Evolutionary conservation across 1,140 invertebrate species (phyloP), one percentile per base, ranked within the genome.

Genomic region (Zaprionus ghesquierei): DNA sequence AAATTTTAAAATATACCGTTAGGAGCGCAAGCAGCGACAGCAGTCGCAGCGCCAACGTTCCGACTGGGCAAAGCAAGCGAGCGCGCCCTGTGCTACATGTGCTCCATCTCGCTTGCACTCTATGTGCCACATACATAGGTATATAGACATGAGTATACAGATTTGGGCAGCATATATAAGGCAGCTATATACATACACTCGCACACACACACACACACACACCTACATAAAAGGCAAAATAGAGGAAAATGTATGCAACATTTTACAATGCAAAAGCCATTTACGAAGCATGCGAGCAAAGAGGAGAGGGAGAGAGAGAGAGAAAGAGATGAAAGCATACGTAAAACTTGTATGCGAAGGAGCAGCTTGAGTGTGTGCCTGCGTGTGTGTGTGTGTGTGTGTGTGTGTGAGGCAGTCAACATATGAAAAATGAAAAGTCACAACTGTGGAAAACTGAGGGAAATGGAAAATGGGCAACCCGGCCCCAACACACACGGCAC

Each of bases 371-470:
- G 10, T 51, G 35, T 41, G 5, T 51, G 33, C 27, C 29, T 29
- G 23, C 46, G 22, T 73, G 29, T 50, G 15, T 27, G 55, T 35
- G 41, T 60, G 31, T 33, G 44, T 49, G 50, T 33, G 20, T 70
- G 31, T 71, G 55, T 54, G 41, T 69, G 75, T 61, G 46, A 15
- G 73, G 76, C 79, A 79, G 79, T 79, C 73, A 89, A 71, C 77
- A 89, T 85, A 89, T 89, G 85, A 89, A 89, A 89, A 84, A 89
- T 89, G 85, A 89, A 89, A 87, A 87, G 84, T 89, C 82, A 87
- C 82, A 86, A 70, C 75, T 69, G 69, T 56, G 59, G n/a, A 41
- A 41, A 41, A 41, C 35, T 41, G 35, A 15, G n/a, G 35, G 35
- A 77, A 69, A 81, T 62, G 68, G 49, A 73, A 74, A 71, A 85